These are phyloP conservation scores for Thamnaconus septentrionalis DNA, from an alignment of 2,113 vertebrate genomes.

Conservation along the genomic window DNA sequence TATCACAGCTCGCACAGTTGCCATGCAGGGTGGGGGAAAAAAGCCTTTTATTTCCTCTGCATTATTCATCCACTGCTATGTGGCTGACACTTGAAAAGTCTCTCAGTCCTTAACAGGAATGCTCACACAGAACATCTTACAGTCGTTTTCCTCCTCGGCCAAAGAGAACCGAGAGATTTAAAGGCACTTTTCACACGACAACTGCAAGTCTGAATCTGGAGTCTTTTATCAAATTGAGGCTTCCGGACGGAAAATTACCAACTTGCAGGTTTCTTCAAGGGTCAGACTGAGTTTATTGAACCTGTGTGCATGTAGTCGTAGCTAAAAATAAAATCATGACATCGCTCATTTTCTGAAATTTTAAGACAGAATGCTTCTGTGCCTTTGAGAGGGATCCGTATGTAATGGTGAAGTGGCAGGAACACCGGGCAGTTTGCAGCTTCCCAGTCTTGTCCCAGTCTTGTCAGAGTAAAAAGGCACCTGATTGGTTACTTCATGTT, in stretches of 20 bases:
- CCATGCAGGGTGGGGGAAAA: constrained; percentile 29
- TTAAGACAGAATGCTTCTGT: no score
- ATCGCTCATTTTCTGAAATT: no score
- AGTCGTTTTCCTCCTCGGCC: constrained; percentile 6
- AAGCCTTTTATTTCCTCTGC: constrained; percentile 55
- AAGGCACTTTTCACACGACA: constrained; percentile 1
- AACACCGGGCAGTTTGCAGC: no score
- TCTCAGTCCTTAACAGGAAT: constrained; percentile 40
- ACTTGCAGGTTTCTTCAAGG: not conserved
- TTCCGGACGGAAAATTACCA: not conserved
- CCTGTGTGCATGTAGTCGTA: not conserved
- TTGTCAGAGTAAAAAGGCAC: no score
- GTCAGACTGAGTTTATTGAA: no score
- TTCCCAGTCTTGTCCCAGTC: no score
- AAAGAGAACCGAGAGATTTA: not conserved
- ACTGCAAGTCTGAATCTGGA: not conserved
- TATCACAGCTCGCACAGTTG: constrained; percentile 50
- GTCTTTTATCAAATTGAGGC: no score
- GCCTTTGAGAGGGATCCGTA: no score
- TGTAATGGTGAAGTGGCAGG: no score
- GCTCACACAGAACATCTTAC: constrained; percentile 29
- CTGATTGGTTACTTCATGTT: no score
- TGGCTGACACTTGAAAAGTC: constrained; percentile 51
- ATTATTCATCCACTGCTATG: constrained; percentile 63
- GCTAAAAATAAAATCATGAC: not conserved